Percentiles rank a stretch among this genome's conserved stretches.
phyloP scores from a whole-genome alignment of 1,140 invertebrate genomes.

The Mycetomoellerius zeteki region DNA sequence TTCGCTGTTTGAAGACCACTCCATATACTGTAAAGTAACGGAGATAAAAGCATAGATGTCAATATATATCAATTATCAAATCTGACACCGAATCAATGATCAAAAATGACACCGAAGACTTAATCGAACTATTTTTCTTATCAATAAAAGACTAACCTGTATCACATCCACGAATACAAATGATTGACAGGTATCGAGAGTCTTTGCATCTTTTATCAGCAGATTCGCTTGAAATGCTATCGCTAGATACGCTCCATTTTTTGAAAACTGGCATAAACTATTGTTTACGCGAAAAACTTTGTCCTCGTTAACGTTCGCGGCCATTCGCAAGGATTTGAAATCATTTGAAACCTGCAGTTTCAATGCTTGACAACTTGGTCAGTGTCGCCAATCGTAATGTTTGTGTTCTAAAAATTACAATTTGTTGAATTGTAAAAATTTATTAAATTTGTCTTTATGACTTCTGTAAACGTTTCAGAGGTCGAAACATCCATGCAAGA shows the following conservation, averaged over 20 bases:
- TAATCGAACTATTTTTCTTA: slow-evolving; percentile 21
- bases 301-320: slow-evolving; percentile 9
- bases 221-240: slow-evolving; percentile 81
- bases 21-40: slow-evolving; percentile 78
- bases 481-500: too few species aligned
- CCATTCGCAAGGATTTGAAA: neutral
- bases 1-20: slow-evolving; percentile 83
- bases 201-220: slow-evolving; percentile 76
- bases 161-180: slow-evolving; percentile 82
- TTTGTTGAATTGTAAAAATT: neutral
- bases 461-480: too few species aligned
- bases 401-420: neutral
- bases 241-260: slow-evolving; percentile 81
- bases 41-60: slow-evolving; percentile 41
- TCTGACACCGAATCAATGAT: slow-evolving; percentile 13
- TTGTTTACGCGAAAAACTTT: slow-evolving; percentile 78
- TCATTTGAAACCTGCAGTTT: slow-evolving; percentile 4
- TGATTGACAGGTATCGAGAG: slow-evolving; percentile 72
- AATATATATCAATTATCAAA: slow-evolving; percentile 23
- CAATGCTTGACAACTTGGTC: neutral
- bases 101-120: slow-evolving; percentile 26
- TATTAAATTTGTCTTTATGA: neutral
- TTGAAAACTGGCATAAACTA: slow-evolving; percentile 83
- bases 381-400: slow-evolving; percentile 28
- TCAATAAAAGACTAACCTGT: slow-evolving; percentile 80